Conservation (phyloP, 2,888 invertebrate species). For the Acanthosoma haemorrhoidale region DNA sequence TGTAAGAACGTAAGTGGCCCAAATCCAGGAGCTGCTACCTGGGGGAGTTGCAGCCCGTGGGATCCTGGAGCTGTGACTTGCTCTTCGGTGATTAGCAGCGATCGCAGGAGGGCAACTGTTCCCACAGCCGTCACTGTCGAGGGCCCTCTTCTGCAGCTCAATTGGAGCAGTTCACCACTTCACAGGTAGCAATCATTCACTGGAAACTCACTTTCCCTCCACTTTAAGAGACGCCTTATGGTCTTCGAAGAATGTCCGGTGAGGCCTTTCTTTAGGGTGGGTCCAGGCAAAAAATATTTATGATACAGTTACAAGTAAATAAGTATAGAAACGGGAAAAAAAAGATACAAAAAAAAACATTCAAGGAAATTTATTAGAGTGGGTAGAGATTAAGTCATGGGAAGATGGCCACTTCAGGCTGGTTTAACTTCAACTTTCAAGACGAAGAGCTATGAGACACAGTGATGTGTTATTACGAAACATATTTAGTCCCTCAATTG, state of each 20-base stretch:
- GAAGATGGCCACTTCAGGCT: too few species aligned
- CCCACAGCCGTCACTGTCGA: not conserved
- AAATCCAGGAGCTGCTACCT: not conserved
- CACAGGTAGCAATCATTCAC: not conserved
- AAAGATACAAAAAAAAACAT: too few species aligned
- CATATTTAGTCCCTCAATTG: too few species aligned
- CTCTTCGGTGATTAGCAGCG: not conserved
- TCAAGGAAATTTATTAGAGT: too few species aligned
- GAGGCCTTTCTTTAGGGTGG: not conserved
- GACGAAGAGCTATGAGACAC: too few species aligned
- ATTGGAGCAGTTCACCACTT: conserved; percentile 5
- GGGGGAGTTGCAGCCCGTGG: conserved; percentile 2
- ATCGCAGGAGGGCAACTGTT: not conserved
- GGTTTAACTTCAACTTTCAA: too few species aligned
- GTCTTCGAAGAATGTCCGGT: not conserved
- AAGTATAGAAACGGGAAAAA: too few species aligned
- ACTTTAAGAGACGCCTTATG: too few species aligned
- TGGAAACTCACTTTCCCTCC: not conserved
- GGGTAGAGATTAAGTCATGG: too few species aligned
- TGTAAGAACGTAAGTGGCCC: not conserved
- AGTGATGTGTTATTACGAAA: too few species aligned
- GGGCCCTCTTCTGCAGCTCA: not conserved
- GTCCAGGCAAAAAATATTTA: not conserved
- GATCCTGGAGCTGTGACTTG: not conserved
- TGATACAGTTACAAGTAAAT: too few species aligned